A percentile compares a stretch with the other conserved stretches of the same genome.
phyloP scores from a whole-genome alignment of 2,888 invertebrate genomes.

The Microplitis manilae region DNA sequence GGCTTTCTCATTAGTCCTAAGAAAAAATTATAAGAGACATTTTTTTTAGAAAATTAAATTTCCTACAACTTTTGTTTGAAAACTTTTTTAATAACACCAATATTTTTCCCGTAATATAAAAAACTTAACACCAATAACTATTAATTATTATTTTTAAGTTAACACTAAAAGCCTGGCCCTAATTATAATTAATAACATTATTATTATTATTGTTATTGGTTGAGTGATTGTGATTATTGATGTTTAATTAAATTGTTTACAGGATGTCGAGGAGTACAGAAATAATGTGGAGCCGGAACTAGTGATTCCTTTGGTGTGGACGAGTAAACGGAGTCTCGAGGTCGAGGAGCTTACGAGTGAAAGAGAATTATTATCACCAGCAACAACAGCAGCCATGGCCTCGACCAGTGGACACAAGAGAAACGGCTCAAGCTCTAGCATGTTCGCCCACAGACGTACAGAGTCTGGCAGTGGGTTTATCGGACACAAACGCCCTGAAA shows the following conservation, averaged over 20 bases:
- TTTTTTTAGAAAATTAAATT: too few species aligned
- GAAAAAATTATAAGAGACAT: too few species aligned
- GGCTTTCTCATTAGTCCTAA: too few species aligned
- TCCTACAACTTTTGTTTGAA: too few species aligned
- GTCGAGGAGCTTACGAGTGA: slow-evolving; percentile 1
- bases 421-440: slow-evolving; percentile 67
- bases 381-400: slow-evolving; percentile 52
- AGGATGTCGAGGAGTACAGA: slow-evolving; percentile 34
- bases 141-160: too few species aligned
- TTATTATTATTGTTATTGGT: too few species aligned
- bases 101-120: too few species aligned
- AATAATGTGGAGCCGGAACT: slow-evolving; percentile 33
- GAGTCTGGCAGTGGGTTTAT: slow-evolving; percentile 65
- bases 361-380: slow-evolving; percentile 22
- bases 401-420: slow-evolving; percentile 67
- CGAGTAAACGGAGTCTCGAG: slow-evolving; percentile 12
- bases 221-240: too few species aligned
- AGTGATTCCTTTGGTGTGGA: slow-evolving; percentile 27
- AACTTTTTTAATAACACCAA: too few species aligned
- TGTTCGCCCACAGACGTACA: slow-evolving; percentile 66
- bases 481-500: slow-evolving; percentile 66
- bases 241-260: not conserved
- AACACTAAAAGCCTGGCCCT: too few species aligned
- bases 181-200: too few species aligned
- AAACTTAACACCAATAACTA: too few species aligned